Evolutionary conservation across 2,888 invertebrate species (phyloP).

Genomic region (Gortyna flavago): DNA sequence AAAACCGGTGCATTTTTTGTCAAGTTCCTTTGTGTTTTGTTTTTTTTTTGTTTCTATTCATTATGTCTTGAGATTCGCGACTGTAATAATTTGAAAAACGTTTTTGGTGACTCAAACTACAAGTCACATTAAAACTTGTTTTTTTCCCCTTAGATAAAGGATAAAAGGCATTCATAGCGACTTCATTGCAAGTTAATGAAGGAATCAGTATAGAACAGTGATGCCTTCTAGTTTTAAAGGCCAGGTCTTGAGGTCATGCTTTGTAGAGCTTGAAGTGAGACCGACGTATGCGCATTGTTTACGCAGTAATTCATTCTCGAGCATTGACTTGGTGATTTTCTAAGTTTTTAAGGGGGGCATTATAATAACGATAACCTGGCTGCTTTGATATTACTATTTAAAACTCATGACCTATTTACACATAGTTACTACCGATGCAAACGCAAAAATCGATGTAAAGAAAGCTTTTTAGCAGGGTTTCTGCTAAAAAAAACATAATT

Average conservation of each 20-base stretch:
- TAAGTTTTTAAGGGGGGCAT: neutral
- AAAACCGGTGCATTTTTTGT: constrained; percentile 1
- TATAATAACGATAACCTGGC: neutral
- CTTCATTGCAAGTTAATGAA: constrained; percentile 9
- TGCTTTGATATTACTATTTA: neutral
- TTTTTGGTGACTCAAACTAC: neutral
- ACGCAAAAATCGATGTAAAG: neutral
- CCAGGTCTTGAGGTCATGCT: constrained; percentile 50
- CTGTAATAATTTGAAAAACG: neutral
- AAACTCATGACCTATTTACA: neutral
- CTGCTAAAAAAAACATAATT: neutral
- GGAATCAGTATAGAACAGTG: constrained; percentile 38
- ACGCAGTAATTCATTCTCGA: constrained; percentile 6
- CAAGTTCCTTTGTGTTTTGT: constrained; percentile 6
- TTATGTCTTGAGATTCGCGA: neutral
- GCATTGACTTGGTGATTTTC: neutral
- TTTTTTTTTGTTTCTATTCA: neutral
- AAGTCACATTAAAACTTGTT: neutral
- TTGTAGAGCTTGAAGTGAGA: constrained; percentile 54
- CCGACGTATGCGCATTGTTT: constrained; percentile 40
- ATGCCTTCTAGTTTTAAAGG: constrained; percentile 42
- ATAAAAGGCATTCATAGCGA: neutral
- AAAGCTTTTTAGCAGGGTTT: neutral
- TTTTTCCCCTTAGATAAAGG: neutral
- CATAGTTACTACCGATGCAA: neutral